Base-by-base conservation (phyloP, 1,140 invertebrate species). In the Rhyzopertha dominica region DNA sequence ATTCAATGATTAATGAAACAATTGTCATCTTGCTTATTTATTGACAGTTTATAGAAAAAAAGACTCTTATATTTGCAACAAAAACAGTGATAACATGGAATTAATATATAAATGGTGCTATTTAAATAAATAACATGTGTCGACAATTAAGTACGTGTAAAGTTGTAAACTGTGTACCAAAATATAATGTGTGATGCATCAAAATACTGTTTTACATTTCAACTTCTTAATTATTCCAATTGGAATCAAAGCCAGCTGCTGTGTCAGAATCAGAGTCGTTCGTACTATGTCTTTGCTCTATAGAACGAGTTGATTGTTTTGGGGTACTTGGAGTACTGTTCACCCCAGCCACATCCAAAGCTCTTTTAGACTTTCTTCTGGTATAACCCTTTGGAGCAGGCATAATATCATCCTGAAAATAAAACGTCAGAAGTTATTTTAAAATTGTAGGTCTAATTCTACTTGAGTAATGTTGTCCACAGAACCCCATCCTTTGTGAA, bases 401-500 rank as follows among this genome's bases (percentile, higher is more conserved):
- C 75, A 87, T 87, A 19, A 72, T 62, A 2, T 72, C 67, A 29
- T 78, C 74, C 63, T 74, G 56, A 38, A 64, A 60, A 40, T 38
- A 38, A 44, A 38, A 23, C 31, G 44, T 26, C 17, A 25, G 14
- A 50, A 34, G n/a, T n/a, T n/a, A n/a, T n/a, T n/a, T n/a, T n/a
- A n/a, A n/a, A n/a, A n/a, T n/a, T n/a, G n/a, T n/a, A n/a, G n/a
- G n/a, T n/a, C n/a, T n/a, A n/a, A n/a, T n/a, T n/a, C n/a, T 70
- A 84, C 82, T 68, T 82, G 78, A 53, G 69, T 71, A 43, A 90
- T 78, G 63, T 89, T 89, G 61, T 91, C 88, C 3, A 85, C 87
- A 1, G 87, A 91, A 16, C 88, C 88, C 87, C 87, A 92, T 1
- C 76, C 80, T 68, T 91, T 90, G 56, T 86, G 81, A 12, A 87